Evolutionary conservation across 2,888 invertebrate genomes (phyloP), one percentile per base, ranked within the genome.

Genomic region (Sisyra terminalis): DNA sequence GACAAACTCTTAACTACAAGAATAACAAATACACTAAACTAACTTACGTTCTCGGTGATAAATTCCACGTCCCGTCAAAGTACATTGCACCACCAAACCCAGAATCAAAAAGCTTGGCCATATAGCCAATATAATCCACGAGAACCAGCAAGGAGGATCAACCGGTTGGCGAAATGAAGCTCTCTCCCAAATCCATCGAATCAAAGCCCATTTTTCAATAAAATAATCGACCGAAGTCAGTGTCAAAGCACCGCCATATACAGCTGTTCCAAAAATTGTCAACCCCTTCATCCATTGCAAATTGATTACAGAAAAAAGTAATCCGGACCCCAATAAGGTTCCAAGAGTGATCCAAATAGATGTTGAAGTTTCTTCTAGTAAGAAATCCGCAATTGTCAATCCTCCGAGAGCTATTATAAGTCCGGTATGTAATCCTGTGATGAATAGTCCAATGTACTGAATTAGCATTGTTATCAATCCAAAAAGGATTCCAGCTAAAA

Each of bases 391-490:
- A 11, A 67, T 58, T 29, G 74, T 66, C 41, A 78, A 63, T 1
- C 70, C 69, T 3, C 67, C 74, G 36, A 78, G 57, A 3, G 73
- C 76, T 17, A 73, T 54, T 46, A 78, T 65, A 13, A 82, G 60
- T 15, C 85, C 85, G 1, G 81, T 75, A 57, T 83, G 81, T 52
- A 85, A 74, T 29, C 85, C 85, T 15, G 79, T 78, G 71, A 84
- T 77, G 61, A 85, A 85, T 44, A 86, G 71, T 4, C 84, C 84
- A 31, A 84, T 80, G 56, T 84, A 83, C 56, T 82, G 82, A 45
- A 85, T 81, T 53, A 85, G 67, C 78, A 82, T 81, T 9, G 83
- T 84, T 55, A 85, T 79, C 46, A 84, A 70, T 10, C 85, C 85
- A 53, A 82, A 80, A 34, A 85, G 64, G 15, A 84, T 61, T 9